phyloP scores from a whole-genome alignment of 2,113 vertebrate species.

The Hypomesus transpacificus region DNA sequence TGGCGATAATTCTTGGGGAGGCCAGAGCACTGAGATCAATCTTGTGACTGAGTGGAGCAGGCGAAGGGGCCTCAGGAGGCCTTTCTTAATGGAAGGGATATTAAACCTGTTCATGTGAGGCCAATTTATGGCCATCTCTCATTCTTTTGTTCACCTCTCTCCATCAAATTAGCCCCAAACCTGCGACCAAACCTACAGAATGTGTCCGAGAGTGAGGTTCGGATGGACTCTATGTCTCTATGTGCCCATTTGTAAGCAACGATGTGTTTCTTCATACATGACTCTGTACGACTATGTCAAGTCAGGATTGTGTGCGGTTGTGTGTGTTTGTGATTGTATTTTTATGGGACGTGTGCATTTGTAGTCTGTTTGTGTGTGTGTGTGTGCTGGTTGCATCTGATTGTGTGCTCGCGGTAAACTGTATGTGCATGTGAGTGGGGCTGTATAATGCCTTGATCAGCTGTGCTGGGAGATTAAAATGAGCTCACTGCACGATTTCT shows the following conservation, averaged over 20 bases:
- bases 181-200: conserved; percentile 49
- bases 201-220: conserved; percentile 1
- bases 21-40: conserved; percentile 48
- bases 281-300: conserved; percentile 1
- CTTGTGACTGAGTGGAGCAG: conserved; percentile 53
- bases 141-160: conserved; percentile 62
- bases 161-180: conserved; percentile 61
- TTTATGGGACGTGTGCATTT: background rate
- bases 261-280: background rate
- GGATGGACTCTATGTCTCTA: conserved; percentile 14
- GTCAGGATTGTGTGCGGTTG: background rate
- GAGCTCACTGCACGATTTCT: conserved; percentile 60
- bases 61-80: conserved; percentile 45
- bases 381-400: conserved; percentile 8
- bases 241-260: conserved; percentile 11
- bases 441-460: conserved; percentile 68
- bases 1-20: conserved; percentile 41
- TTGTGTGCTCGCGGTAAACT: conserved; percentile 11
- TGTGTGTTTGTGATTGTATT: background rate
- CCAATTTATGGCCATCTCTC: conserved; percentile 62
- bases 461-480: conserved; percentile 70
- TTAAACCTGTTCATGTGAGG: conserved; percentile 65
- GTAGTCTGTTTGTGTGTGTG: conserved; percentile 22
- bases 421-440: conserved; percentile 58
- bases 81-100: conserved; percentile 58